Evolutionary conservation across 2,113 vertebrate species (phyloP), one percentile per base, ranked within the genome.

Genomic region (Helogale parvula): DNA sequence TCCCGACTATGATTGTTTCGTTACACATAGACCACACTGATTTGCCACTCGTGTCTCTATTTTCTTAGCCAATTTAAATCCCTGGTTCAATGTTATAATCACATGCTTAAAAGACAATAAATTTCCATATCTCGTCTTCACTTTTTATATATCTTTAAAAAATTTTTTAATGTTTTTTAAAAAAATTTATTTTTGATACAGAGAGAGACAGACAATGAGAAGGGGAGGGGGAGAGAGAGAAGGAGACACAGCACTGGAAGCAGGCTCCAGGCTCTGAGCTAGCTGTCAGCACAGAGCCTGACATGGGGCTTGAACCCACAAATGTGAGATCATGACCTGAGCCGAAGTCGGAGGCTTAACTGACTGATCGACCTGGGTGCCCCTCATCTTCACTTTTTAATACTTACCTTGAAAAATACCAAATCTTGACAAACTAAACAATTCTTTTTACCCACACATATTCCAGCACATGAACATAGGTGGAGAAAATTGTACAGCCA

Each of bases 11-110:
- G 76, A 16, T 74, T 91, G 57, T 88, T 81, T 80, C 88, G 81
- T 96, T 96, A 86, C 27, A 77, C 87, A 94, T 85, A 81, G 35
- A 95, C 57, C n/a, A 91, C 82, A 93, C 1, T 96, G 54, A 93
- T 91, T 94, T 94, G 65, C 74, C 92, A 29, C 54, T 93, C 45
- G 54, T 63, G n/a, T 80, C 54, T 96, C 23, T 89, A 88, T 31
- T 91, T 93, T 93, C 81, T 96, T 72, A 47, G 83, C 83, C 94
- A 96, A 45, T 14, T 33, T 68, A 66, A 84, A 83, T 80, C 33
- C 35, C 35, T 66, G 41, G 33, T 83, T 35, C 54, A 90, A 35
- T 29, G 77, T 54, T 52, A 2, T 72, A 86, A 92, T 95, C 83
- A 77, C 7, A 38, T 81, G 60, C 57, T 92, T 88, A 88, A 93